Percentiles rank a stretch among this genome's conserved stretches.
These are phyloP conservation scores for Eupristina koningsbergeri DNA, from an alignment of 1,140 invertebrate genomes.

Conservation along the genomic window DNA sequence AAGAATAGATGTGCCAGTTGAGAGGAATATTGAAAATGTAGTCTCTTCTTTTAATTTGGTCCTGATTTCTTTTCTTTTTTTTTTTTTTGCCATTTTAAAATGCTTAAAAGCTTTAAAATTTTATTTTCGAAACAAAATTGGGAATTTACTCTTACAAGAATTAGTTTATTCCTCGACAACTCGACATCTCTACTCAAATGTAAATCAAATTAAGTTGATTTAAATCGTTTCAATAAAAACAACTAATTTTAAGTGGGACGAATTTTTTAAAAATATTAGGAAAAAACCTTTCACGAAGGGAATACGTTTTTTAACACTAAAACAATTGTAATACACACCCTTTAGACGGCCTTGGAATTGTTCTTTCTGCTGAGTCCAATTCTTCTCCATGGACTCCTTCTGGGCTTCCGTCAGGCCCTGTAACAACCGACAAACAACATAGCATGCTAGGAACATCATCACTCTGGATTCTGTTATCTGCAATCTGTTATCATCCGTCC, in stretches of 20 bases:
- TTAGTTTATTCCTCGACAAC: neutral
- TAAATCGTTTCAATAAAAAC: neutral
- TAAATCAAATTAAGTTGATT: neutral
- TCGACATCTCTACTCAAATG: too few species aligned
- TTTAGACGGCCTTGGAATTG: conserved; percentile 91
- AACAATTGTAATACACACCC: conserved; percentile 78
- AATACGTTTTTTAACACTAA: neutral
- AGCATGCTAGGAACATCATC: conserved; percentile 69
- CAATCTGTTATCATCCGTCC: conserved; percentile 34
- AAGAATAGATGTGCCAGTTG: neutral
- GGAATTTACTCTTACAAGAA: too few species aligned
- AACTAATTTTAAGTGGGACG: neutral
- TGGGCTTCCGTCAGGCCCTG: conserved; percentile 87
- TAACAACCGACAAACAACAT: conserved; percentile 64
- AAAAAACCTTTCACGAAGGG: too few species aligned
- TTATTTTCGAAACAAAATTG: too few species aligned
- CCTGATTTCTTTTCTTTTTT: too few species aligned
- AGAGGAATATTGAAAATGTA: neutral
- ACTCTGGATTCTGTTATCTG: neutral
- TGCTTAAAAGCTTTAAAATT: too few species aligned
- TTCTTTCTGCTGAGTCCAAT: conserved; percentile 88
- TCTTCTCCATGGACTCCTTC: conserved; percentile 88
- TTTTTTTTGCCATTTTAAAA: too few species aligned
- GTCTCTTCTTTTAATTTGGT: too few species aligned
- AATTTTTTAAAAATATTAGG: too few species aligned